phyloP scores from a whole-genome alignment of 2,113 vertebrate genomes.

The Aleadryas rufinucha region DNA sequence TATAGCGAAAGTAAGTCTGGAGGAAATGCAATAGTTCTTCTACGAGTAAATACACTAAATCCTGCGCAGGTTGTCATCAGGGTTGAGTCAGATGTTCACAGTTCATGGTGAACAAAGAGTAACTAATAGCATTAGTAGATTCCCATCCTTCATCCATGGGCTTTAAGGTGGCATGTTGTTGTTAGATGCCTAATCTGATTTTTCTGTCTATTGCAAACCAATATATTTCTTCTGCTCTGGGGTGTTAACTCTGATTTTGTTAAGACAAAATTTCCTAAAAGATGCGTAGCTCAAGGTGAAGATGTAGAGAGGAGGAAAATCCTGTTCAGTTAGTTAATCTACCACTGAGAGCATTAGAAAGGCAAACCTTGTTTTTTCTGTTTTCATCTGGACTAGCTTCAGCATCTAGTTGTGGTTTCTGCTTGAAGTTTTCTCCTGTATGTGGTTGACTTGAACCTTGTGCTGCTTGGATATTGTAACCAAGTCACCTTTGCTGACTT shows the following conservation, averaged over 20 bases:
- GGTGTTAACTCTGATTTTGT: background rate
- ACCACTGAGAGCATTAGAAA: background rate
- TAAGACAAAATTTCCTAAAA: background rate
- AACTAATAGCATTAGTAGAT: background rate
- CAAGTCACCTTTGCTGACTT: background rate
- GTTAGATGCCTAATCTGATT: background rate
- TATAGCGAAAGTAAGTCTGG: background rate
- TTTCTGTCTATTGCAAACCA: background rate
- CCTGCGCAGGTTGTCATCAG: background rate
- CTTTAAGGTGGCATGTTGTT: background rate
- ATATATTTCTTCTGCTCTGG: background rate
- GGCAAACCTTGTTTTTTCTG: background rate
- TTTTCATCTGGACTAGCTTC: background rate
- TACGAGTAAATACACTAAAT: background rate
- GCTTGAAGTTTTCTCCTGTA: background rate
- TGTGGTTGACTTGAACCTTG: background rate
- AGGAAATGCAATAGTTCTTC: background rate
- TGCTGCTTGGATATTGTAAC: background rate
- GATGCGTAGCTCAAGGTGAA: background rate
- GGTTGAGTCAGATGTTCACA: background rate
- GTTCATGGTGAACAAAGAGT: background rate
- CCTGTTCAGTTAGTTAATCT: background rate
- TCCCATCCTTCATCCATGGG: background rate
- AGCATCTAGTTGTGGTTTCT: background rate
- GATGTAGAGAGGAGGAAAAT: background rate